Base-by-base conservation (phyloP, 2,113 vertebrate genomes). In the Hymenochirus boettgeri region DNA sequence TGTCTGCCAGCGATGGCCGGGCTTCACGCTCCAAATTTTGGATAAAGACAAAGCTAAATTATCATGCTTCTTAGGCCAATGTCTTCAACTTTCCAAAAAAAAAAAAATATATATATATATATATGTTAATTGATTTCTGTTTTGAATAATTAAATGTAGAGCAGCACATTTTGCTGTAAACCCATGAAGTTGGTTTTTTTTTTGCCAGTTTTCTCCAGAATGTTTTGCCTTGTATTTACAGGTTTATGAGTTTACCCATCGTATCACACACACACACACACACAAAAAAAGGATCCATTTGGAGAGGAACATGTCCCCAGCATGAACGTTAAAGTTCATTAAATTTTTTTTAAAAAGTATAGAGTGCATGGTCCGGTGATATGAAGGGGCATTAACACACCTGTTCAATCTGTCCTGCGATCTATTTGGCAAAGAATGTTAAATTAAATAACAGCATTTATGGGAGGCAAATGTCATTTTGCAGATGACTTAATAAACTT, bases 391-490 rank as follows among this genome's bases (percentile, higher is more conserved):
- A 46, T 56, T 48, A 9, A 58, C 57, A 50, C 55, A 57, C 27
- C 64, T 33, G 12, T n/a, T 58, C 29, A 51, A 39, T 58, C 55
- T 55, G 51, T 58, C 29, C 55, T 58, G 55, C 52, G 58, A 69
- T 22, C 65, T 69, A 53, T 69, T 86, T 85, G 84, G 88, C 82
- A 86, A 86, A 86, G 81, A 84, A 85, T 88, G 87, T 86, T 85
- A 86, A 82, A 4, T 73, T 74, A 57, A 58, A 66, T 66, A 58
- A 58, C 13, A 23, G 19, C 9, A 58, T 27, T 18, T 66, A 39
- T 64, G 37, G 23, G 55, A 58, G 58, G 55, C 55, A 58, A 37
- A 22, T 18, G 46, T 22, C 6, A 13, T 48, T 48, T 37, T 39
- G 55, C 39, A 57, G 33, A 15, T 35, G 24, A 15, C 19, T 50